phyloP scores from a whole-genome alignment of 2,888 invertebrate genomes.

The Tricholauxania praeusta region DNA sequence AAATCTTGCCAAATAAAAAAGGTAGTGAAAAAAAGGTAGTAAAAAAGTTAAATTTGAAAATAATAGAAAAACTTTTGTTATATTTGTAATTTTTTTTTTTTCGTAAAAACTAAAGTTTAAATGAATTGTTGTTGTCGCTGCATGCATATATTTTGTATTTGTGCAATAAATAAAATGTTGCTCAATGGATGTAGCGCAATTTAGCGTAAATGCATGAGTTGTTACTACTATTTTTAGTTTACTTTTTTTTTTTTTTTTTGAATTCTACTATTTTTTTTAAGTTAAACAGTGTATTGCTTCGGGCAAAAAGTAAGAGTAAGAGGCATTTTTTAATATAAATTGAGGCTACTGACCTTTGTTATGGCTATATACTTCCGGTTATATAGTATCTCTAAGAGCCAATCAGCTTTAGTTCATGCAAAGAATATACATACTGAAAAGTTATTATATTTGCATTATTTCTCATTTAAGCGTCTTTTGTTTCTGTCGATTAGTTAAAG shows the following conservation, averaged over 20 bases:
- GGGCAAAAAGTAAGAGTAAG: neutral
- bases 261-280: neutral
- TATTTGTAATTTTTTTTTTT: slow-evolving; percentile 19
- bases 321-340: no score
- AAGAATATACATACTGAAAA: no score
- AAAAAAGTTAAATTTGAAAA: slow-evolving; percentile 61
- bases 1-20: neutral
- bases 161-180: slow-evolving; percentile 14
- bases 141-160: slow-evolving; percentile 6
- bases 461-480: no score
- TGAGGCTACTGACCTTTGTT: no score
- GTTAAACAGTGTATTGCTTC: neutral
- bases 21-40: neutral
- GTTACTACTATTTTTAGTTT: neutral
- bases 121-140: neutral
- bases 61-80: slow-evolving; percentile 56
- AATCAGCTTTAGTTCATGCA: no score
- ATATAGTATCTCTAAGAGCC: no score
- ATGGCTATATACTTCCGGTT: no score
- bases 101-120: slow-evolving; percentile 17
- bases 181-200: slow-evolving; percentile 2
- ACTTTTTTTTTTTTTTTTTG: neutral
- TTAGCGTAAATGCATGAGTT: slow-evolving; percentile 6
- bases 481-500: no score
- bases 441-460: no score